Percentiles rank a stretch among this genome's conserved stretches.
Conservation (phyloP, 2,113 vertebrate genomes). For the Chaetodon trifascialis region DNA sequence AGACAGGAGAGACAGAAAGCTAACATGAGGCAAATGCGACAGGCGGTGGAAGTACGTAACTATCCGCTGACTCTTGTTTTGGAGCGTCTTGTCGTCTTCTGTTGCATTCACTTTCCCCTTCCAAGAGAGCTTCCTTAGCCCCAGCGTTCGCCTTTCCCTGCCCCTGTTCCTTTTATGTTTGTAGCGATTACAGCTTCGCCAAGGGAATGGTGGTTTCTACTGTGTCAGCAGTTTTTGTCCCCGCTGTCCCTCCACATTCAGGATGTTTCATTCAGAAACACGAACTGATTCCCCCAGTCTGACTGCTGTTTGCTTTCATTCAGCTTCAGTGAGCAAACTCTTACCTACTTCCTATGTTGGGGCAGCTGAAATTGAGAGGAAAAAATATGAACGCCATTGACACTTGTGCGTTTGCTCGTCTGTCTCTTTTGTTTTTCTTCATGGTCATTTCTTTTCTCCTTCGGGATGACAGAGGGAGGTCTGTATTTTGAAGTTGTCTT, state of each 20-base stretch:
- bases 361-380: conserved; percentile 36
- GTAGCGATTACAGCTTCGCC: conserved; percentile 69
- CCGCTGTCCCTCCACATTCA: conserved; percentile 66
- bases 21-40: conserved; percentile 30
- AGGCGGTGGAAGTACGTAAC: conserved; percentile 25
- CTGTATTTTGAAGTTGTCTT: conserved; percentile 23
- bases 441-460: background rate
- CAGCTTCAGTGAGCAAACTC: conserved; percentile 45
- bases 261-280: conserved; percentile 87
- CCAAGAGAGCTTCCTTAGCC: conserved; percentile 54
- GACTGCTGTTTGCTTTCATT: conserved; percentile 74
- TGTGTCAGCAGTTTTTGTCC: conserved; percentile 77
- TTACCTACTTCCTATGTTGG: conserved; percentile 43
- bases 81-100: conserved; percentile 23
- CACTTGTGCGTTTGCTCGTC: conserved; percentile 27
- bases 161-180: conserved; percentile 56
- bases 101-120: conserved; percentile 26
- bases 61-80: conserved; percentile 41
- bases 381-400: conserved; percentile 26
- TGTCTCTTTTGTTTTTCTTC: conserved; percentile 9
- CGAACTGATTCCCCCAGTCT: conserved; percentile 51
- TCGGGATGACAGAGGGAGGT: conserved; percentile 1
- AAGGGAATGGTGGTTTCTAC: conserved; percentile 73
- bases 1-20: conserved; percentile 30
- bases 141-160: conserved; percentile 45